phyloP scores from a whole-genome alignment of 2,888 invertebrate genomes.

The Congeria kusceri region DNA sequence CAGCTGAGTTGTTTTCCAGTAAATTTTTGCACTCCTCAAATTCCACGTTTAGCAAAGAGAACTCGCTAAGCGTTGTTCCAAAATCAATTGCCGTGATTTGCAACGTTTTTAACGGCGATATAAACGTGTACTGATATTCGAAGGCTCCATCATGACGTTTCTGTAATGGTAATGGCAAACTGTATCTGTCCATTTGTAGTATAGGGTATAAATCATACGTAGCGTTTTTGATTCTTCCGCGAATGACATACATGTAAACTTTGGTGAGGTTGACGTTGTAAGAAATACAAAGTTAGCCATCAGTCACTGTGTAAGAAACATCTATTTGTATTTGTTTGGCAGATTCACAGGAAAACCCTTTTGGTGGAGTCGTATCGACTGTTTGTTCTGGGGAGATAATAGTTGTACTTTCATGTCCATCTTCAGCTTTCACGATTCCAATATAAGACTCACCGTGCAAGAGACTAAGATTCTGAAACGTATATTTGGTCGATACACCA shows the following conservation, averaged over 20 bases:
- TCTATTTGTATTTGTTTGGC: slow-evolving; percentile 1
- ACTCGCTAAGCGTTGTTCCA: too few relatives aligned
- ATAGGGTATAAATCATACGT: neutral
- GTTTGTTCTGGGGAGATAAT: neutral
- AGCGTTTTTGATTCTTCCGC: neutral
- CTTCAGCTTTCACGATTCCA: slow-evolving; percentile 55
- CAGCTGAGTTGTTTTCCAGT: too few relatives aligned
- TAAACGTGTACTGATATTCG: slow-evolving; percentile 25
- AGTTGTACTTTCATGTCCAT: slow-evolving; percentile 50
- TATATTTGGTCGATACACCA: slow-evolving; percentile 9
- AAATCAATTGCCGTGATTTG: too few relatives aligned
- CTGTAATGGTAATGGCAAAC: slow-evolving; percentile 7
- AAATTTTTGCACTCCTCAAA: too few relatives aligned
- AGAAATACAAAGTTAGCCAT: neutral
- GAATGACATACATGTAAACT: slow-evolving; percentile 15
- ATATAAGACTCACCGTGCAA: slow-evolving; percentile 40
- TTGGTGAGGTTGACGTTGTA: slow-evolving; percentile 8
- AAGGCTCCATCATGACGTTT: slow-evolving; percentile 15
- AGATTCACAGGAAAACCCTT: neutral
- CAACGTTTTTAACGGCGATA: neutral
- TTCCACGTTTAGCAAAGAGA: too few relatives aligned
- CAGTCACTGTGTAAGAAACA: neutral
- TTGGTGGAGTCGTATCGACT: slow-evolving; percentile 22
- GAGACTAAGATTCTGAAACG: slow-evolving; percentile 13
- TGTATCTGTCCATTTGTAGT: slow-evolving; percentile 8